phyloP scores from a whole-genome alignment of 1,140 invertebrate species.

The Zaprionus ghesquierei region DNA sequence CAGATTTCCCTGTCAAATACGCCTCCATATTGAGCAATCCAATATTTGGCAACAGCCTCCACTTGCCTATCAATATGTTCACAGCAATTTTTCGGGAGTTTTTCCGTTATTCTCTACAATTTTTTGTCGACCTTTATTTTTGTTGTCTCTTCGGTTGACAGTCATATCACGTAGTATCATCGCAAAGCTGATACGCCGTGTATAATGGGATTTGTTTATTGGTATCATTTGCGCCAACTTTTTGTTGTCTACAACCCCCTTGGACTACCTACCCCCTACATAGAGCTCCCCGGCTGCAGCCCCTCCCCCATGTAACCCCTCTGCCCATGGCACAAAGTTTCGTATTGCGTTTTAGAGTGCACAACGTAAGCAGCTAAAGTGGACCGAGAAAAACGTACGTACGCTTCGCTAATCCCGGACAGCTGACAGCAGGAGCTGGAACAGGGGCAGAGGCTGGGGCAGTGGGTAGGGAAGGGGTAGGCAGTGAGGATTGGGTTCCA shows the following conservation, averaged over 20 bases:
- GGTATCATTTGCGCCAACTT: slow-evolving; percentile 81
- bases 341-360: slow-evolving; percentile 76
- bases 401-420: slow-evolving; percentile 65
- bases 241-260: slow-evolving; percentile 19
- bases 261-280: neutral
- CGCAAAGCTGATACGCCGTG: slow-evolving; percentile 82
- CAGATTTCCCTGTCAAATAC: neutral
- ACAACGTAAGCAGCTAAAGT: slow-evolving; percentile 71
- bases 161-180: slow-evolving; percentile 80
- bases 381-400: slow-evolving; percentile 43
- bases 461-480: neutral
- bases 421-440: slow-evolving; percentile 42
- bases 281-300: slow-evolving; percentile 5
- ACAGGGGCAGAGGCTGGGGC: neutral
- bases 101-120: neutral
- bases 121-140: slow-evolving; percentile 28
- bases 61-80: neutral
- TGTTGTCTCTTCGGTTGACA: slow-evolving; percentile 64
- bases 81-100: neutral
- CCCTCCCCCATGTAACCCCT: neutral
- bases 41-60: neutral
- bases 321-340: slow-evolving; percentile 56
- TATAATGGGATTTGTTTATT: slow-evolving; percentile 83
- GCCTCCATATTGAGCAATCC: neutral
- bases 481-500: slow-evolving; percentile 16